phyloP scores from a whole-genome alignment of 2,888 invertebrate genomes.

The Microctonus brassicae region DNA sequence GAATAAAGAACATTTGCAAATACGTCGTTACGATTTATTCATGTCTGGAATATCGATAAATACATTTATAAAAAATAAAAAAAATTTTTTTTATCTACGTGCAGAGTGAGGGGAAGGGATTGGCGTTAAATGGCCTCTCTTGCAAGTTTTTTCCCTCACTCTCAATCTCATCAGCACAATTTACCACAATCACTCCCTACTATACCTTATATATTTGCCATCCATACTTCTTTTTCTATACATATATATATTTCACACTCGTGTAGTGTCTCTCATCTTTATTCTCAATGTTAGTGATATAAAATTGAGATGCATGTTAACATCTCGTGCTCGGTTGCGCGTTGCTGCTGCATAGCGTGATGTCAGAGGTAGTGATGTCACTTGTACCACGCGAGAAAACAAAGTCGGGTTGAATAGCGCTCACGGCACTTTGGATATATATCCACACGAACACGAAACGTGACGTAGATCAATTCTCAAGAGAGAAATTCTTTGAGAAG shows the following conservation, averaged over 20 bases:
- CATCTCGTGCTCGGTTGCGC: conserved; percentile 30
- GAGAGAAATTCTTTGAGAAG: neutral
- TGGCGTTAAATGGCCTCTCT: neutral
- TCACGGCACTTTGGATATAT: neutral
- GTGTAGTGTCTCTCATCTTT: too few species aligned
- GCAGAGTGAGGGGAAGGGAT: neutral
- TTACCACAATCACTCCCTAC: neutral
- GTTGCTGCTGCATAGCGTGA: conserved; percentile 13
- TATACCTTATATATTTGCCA: conserved; percentile 15
- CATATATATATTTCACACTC: too few species aligned
- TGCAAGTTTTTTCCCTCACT: neutral
- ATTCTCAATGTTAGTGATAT: neutral
- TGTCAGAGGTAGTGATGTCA: conserved; percentile 34
- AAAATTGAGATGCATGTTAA: conserved; percentile 35
- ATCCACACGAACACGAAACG: neutral
- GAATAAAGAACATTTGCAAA: neutral
- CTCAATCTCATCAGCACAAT: conserved; percentile 3
- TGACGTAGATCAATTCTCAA: conserved; percentile 19
- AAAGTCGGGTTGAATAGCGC: conserved; percentile 3
- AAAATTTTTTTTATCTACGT: too few species aligned
- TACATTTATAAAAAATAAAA: neutral
- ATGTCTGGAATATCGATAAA: conserved; percentile 14
- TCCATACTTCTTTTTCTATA: too few species aligned
- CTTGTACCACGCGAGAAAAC: conserved; percentile 7
- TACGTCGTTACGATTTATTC: conserved; percentile 23